Evolutionary conservation across 2,113 vertebrate genomes (phyloP), one percentile per base, ranked within the genome.

Genomic region (Epinephelus fuscoguttatus): DNA sequence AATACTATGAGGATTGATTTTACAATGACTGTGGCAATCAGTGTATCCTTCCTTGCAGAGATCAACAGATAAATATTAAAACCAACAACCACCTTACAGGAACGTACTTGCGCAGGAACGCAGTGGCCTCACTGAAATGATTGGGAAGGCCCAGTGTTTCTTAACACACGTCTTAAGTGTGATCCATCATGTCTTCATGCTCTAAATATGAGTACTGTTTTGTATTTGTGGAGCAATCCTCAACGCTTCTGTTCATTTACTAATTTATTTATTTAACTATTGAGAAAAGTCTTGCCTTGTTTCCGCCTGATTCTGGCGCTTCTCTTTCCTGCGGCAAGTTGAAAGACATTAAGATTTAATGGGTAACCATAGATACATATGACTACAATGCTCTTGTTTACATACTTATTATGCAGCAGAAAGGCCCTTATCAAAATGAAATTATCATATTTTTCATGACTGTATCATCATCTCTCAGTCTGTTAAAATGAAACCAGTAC

Each of bases 181-280:
- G 23, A 50, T 63, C 69, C 78, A 7, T 77, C 17, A 66, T 33
- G 27, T 47, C 49, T 33, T 33, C 70, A 37, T 60, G 63, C 52
- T 10, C 42, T 11, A 66, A 50, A 47, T 13, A 37, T 21, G 30
- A 4, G 30, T 14, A 21, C 47, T 33, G 6, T 50, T 8, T 8
- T 66, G 59, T 50, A 71, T 8, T 18, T 53, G 9, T 61, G 33
- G 33, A 42, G 30, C 4, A 19, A 21, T 78, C 23, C 15, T 13
- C 21, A n/a, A 17, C 49, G 52, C 27, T 63, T 33, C 59, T 66
- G 52, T 40, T 50, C 42, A 55, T 75, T 55, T 70, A 18, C 57
- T 14, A 8, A 60, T 52, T 18, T 59, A 72, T 57, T 45, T 61
- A 85, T 59, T 25, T 30, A 40, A 27, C 37, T 40, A 37, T 4